Percentiles rank a stretch among this genome's conserved stretches.
These are phyloP conservation scores for Cossypha polioptera DNA, from an alignment of 2,797 vertebrate genomes.

Conservation along the genomic window DNA sequence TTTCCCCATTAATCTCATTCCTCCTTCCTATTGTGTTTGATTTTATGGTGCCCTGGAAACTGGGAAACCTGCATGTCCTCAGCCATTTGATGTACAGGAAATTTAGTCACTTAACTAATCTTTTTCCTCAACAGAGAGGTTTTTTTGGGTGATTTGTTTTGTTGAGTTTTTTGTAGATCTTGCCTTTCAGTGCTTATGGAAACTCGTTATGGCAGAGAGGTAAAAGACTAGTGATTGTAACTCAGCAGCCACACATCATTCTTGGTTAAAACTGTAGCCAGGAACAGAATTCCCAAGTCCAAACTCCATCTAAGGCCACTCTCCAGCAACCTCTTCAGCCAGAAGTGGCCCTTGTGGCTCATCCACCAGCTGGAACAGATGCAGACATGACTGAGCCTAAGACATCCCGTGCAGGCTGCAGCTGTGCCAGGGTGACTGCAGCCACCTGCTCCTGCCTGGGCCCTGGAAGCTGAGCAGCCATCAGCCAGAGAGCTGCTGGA, in stretches of 20 bases:
- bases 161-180: not conserved
- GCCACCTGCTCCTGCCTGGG: not conserved
- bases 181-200: not conserved
- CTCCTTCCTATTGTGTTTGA: slow-evolving; percentile 5
- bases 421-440: not conserved
- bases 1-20: slow-evolving; percentile 19
- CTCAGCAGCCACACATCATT: not conserved
- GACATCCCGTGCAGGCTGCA: not conserved
- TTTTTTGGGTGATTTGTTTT: not conserved
- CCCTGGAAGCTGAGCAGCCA: not conserved
- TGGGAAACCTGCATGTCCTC: not conserved
- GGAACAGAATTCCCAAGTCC: not conserved
- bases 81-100: slow-evolving; percentile 9
- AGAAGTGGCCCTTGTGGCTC: not conserved
- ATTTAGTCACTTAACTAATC: not conserved
- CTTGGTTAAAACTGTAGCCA: not conserved
- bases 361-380: not conserved
- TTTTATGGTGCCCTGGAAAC: not conserved
- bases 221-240: not conserved
- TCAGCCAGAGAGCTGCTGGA: not conserved
- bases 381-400: not conserved
- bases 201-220: not conserved
- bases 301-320: not conserved
- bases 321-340: not conserved
- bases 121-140: not conserved